A percentile compares a stretch with the other conserved stretches of the same genome.
These are phyloP conservation scores for Sciurus carolinensis DNA, from an alignment of 2,797 vertebrate genomes.

Conservation along the genomic window DNA sequence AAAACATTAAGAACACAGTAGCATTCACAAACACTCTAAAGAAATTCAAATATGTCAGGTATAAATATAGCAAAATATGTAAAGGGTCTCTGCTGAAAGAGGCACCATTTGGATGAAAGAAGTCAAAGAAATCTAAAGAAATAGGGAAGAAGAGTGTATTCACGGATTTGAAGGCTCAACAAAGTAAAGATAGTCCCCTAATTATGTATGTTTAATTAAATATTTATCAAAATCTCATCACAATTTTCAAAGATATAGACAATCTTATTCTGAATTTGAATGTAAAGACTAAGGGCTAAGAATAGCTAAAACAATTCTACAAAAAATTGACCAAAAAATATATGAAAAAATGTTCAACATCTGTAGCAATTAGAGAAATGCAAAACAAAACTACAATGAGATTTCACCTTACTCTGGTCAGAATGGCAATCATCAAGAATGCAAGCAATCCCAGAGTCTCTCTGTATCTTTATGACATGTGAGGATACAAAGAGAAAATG, in stretches of 20 bases:
- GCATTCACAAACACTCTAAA: background rate
- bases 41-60: background rate
- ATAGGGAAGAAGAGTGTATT: background rate
- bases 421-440: too few relatives aligned
- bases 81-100: background rate
- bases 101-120: background rate
- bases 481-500: too few relatives aligned
- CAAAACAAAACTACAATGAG: too few relatives aligned
- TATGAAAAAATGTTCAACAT: too few relatives aligned
- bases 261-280: background rate
- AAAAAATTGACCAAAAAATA: background rate
- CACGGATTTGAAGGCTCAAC: background rate
- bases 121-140: background rate
- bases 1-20: background rate
- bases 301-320: background rate
- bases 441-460: too few relatives aligned
- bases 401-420: too few relatives aligned
- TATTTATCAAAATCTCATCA: background rate
- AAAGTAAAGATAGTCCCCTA: background rate
- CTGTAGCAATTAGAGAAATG: too few relatives aligned
- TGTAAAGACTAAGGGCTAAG: background rate
- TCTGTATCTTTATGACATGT: too few relatives aligned
- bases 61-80: background rate
- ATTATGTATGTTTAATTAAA: background rate
- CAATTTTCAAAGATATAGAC: background rate